These are phyloP conservation scores for Leptopterna dolabrata DNA, from an alignment of 2,888 invertebrate genomes.

Conservation along the genomic window DNA sequence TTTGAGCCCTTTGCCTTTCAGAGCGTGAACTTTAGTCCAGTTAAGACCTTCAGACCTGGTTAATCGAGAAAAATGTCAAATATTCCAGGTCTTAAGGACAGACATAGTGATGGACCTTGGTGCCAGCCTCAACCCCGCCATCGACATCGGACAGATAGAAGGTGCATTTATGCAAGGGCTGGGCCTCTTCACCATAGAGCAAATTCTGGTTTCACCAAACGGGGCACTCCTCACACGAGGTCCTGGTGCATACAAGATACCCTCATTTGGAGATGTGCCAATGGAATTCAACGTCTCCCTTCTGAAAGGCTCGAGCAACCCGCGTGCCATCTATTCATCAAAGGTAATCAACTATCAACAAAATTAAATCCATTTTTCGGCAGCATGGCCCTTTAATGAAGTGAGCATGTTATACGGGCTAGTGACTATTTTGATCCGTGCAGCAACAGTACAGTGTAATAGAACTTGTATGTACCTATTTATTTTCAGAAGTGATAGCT, in stretches of 20 bases:
- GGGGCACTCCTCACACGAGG: constrained; percentile 87
- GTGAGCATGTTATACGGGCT: no score
- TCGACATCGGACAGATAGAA: constrained; percentile 96
- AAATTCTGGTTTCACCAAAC: constrained; percentile 85
- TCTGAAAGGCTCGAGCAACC: constrained; percentile 88
- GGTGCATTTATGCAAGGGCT: constrained; percentile 96
- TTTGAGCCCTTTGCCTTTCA: no score
- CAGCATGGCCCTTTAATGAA: no score
- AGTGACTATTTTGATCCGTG: background rate
- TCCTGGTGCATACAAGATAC: constrained; percentile 94
- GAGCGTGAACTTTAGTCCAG: no score
- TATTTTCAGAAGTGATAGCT: no score
- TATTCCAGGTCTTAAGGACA: constrained; percentile 77
- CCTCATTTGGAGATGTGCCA: constrained; percentile 92
- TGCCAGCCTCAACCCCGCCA: constrained; percentile 93
- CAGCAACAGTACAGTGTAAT: no score
- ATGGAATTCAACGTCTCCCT: constrained; percentile 91
- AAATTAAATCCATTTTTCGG: no score
- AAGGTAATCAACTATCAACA: constrained; percentile 78
- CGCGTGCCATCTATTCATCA: constrained; percentile 92
- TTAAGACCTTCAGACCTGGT: no score
- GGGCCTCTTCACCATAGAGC: constrained; percentile 91
- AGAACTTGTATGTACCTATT: no score
- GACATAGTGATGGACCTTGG: constrained; percentile 98
- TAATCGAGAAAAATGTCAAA: no score